Base-by-base conservation (phyloP, 1,140 invertebrate genomes). In the Antheraea mylitta region DNA sequence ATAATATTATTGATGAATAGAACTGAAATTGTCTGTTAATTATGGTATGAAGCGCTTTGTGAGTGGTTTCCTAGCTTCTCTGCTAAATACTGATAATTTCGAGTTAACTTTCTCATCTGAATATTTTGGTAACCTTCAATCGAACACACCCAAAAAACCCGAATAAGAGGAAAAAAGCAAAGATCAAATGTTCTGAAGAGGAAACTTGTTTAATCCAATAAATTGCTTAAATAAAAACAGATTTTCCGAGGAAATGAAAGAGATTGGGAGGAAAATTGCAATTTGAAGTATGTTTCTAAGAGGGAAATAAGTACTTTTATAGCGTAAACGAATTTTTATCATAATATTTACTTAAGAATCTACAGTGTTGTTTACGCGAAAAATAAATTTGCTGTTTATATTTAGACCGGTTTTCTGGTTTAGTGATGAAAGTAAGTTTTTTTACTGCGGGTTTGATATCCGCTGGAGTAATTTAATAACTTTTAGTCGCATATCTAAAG, bases 211-310 rank as follows among this genome's bases (percentile, higher is more conserved):
- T 53, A 53, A 53, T 53, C 45, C 45, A 53, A 53, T 53, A n/a
- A 53, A 53, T 53, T 53, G 16, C 45, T 53, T 53, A 53, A 53
- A 53, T 53, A 53, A 53, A 53, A 53, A 53, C 45, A 53, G 45
- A 53, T 53, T 53, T 53, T 53, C 45, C 45, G 45, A 53, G 45
- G 45, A 53, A 53, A 53, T 53, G 11, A 53, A 53, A 13, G 11
- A 53, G 45, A 53, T 53, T 53, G 45, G 45, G 13, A 53, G 45
- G 45, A 7, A 53, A 53, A 53, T 53, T 53, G 45, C 45, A 53
- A 53, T 53, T 53, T 53, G 45, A 53, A 53, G 45, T 53, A 53
- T 53, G 16, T 53, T 53, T 53, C 45, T 16, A 53, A 7, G 45
- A 53, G 45, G 11, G 13, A 53, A 53, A n/a, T 53, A 53, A 53